Percentiles rank a stretch among this genome's conserved stretches.
phyloP scores from a whole-genome alignment of 2,888 invertebrate species.

The Harpagoxenus sublaevis region DNA sequence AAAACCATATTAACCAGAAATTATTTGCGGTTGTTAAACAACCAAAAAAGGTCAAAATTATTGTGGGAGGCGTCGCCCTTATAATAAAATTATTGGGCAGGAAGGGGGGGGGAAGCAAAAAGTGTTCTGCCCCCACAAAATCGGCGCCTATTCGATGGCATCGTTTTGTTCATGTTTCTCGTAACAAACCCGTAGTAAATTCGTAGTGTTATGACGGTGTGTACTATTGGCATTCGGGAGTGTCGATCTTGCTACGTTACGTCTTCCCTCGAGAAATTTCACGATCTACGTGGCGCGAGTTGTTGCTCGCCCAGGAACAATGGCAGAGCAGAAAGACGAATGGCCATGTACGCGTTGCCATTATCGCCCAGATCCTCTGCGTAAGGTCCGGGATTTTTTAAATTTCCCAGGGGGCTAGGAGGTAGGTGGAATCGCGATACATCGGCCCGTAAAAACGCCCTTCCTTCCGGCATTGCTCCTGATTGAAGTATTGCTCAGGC shows the following conservation, averaged over 20 bases:
- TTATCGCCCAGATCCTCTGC: conserved; percentile 10
- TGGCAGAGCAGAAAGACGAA: conserved; percentile 45
- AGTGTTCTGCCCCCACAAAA: too few species aligned
- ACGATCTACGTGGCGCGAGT: conserved; percentile 36
- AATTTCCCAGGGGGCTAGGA: conserved; percentile 66
- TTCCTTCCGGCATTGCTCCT: conserved; percentile 37
- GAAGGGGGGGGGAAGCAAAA: too few species aligned
- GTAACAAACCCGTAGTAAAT: neutral
- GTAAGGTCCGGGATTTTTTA: conserved; percentile 66
- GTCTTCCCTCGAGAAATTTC: conserved; percentile 49
- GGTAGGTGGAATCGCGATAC: conserved; percentile 51
- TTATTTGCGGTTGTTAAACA: too few species aligned
- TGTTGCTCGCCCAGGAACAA: conserved; percentile 23
- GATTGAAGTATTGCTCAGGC: conserved; percentile 65
- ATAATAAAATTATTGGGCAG: too few species aligned
- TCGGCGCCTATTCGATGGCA: too few species aligned
- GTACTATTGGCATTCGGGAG: neutral
- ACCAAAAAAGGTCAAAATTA: too few species aligned
- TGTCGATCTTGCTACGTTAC: conserved; percentile 32
- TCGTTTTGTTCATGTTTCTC: neutral
- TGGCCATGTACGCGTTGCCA: conserved; percentile 42
- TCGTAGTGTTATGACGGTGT: neutral
- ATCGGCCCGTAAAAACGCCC: conserved; percentile 50
- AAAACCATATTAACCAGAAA: too few species aligned
- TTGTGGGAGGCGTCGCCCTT: too few species aligned